These are phyloP conservation scores for Oscheius sp. DNA, from an alignment of 1,140 invertebrate genomes.

Conservation along the genomic window DNA sequence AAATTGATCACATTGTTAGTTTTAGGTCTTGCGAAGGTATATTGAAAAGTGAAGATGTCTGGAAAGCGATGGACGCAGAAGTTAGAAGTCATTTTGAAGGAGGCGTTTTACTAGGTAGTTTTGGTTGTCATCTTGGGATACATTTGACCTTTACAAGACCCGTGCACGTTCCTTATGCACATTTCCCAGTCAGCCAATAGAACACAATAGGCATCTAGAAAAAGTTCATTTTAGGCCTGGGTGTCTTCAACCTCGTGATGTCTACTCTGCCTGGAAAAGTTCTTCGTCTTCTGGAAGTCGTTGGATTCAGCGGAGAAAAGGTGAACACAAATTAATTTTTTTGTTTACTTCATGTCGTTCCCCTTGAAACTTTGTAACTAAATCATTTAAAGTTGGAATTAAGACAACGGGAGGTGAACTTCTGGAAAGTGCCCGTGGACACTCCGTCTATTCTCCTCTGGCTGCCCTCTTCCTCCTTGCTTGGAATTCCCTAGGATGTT, in stretches of 20 bases:
- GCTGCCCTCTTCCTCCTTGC: slow-evolving; percentile 42
- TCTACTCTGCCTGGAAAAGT: slow-evolving; percentile 80
- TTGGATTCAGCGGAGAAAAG: slow-evolving; percentile 88
- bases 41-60: slow-evolving; percentile 68
- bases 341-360: slow-evolving; percentile 38
- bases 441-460: slow-evolving; percentile 49
- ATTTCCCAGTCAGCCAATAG: too few species aligned
- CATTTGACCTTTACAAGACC: too few species aligned
- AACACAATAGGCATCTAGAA: too few species aligned
- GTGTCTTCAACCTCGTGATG: slow-evolving; percentile 90
- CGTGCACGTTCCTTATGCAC: too few species aligned
- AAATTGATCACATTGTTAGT: slow-evolving; percentile 19
- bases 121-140: too few species aligned
- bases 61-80: slow-evolving; percentile 71
- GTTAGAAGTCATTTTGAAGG: slow-evolving; percentile 81
- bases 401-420: too few species aligned
- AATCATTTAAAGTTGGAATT: too few species aligned
- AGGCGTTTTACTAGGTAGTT: slow-evolving; percentile 87
- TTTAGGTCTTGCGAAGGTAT: slow-evolving; percentile 71
- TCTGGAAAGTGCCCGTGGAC: too few species aligned
- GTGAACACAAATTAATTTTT: slow-evolving; percentile 65
- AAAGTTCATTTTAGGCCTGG: slow-evolving; percentile 67
- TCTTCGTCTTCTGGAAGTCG: slow-evolving; percentile 84
- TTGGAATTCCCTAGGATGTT: slow-evolving; percentile 48
- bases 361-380: slow-evolving; percentile 39